Evolutionary conservation across 2,797 vertebrate species (phyloP), one percentile per base, ranked within the genome.

Genomic region (Cryptoblepharus egeriae): DNA sequence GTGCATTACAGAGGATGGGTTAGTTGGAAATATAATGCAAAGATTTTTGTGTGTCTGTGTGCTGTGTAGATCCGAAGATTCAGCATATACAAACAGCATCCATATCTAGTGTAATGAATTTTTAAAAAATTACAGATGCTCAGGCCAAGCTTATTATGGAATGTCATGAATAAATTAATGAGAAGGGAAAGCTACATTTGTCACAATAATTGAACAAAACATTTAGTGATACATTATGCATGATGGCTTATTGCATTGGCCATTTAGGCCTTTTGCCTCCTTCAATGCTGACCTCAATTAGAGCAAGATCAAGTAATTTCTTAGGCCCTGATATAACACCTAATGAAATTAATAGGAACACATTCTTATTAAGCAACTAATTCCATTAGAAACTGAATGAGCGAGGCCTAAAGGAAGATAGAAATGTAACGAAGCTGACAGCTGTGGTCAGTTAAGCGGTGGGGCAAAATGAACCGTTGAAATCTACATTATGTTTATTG

Each of bases 141-240:
- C 32, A 30, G 63, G 39, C 52, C 55, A 79, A 57, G 37, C 75
- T 81, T 77, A 74, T 73, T 72, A 85, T 37, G 52, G 52, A 77
- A 77, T 73, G 75, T 61, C 79, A 85, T 73, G 69, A 81, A 77
- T 84, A 85, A 60, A 85, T 85, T 81, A 67, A 77, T 81, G 69
- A 73, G 81, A 85, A 85, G 24, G n/a, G 39, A 81, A 81, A 79
- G 71, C 82, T 75, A 79, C 82, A 84, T 79, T 85, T 81, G 74
- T 85, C 84, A 81, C 69, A 81, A 81, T 77, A 85, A 65, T 81
- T 85, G 79, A 77, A 79, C 68, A 81, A 81, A 85, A 81, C 75
- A 77, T 77, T 68, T 72, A 67, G 32, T 42, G 71, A 72, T 81
- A 68, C 61, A 68, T 85, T 85, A 85, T 81, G 52, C 75, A 85